phyloP scores from a whole-genome alignment of 2,888 invertebrate species.

The Lypha dubia region DNA sequence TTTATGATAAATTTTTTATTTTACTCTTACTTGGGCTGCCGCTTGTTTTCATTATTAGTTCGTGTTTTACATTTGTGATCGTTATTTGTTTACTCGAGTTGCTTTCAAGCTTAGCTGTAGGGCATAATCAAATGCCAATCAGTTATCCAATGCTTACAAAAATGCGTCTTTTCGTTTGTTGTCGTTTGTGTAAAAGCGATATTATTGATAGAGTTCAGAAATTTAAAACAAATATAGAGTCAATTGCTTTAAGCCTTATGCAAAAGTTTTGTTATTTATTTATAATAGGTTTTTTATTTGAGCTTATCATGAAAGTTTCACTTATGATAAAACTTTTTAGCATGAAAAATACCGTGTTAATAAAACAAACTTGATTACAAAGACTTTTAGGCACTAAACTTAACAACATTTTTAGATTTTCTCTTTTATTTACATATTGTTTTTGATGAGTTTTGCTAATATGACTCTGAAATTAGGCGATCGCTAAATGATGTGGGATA shows the following conservation, averaged over 20 bases:
- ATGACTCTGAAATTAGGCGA: no score
- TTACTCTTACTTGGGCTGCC: slow-evolving; percentile 23
- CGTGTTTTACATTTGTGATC: slow-evolving; percentile 23
- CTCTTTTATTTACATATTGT: no score
- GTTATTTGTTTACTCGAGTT: slow-evolving; percentile 36
- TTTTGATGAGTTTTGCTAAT: no score
- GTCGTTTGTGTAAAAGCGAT: slow-evolving; percentile 39
- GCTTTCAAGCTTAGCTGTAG: slow-evolving; percentile 61
- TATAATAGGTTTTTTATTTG: neutral
- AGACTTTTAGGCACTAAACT: no score
- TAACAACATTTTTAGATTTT: no score
- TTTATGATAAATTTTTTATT: no score
- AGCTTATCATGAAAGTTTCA: neutral
- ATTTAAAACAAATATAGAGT: slow-evolving; percentile 52
- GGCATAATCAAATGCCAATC: slow-evolving; percentile 75
- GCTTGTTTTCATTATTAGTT: slow-evolving; percentile 32
- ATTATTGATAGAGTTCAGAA: slow-evolving; percentile 59
- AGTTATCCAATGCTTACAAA: slow-evolving; percentile 65
- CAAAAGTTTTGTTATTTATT: slow-evolving; percentile 3
- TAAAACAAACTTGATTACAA: no score
- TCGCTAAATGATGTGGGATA: no score
- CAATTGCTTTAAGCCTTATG: slow-evolving; percentile 48
- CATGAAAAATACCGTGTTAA: no score
- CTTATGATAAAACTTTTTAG: no score
- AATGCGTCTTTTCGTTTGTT: slow-evolving; percentile 55